Conservation (phyloP, 2,888 invertebrate species). For the Junonia oenone region DNA sequence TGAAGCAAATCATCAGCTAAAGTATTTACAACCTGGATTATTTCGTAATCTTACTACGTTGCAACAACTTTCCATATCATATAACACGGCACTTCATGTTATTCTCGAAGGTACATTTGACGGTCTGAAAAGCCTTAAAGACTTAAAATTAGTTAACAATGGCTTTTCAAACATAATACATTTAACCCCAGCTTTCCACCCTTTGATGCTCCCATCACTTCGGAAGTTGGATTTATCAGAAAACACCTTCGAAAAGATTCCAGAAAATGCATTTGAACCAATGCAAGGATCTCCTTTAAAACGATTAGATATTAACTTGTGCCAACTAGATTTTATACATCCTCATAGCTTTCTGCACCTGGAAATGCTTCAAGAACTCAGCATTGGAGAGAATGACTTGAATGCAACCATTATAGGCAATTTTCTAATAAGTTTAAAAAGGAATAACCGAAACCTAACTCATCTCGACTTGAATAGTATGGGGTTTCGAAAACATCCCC, state of each 20-base stretch:
- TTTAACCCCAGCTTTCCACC: conserved; percentile 61
- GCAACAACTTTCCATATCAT: conserved; percentile 75
- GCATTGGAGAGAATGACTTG: conserved; percentile 77
- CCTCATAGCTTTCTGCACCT: conserved; percentile 69
- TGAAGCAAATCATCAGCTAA: conserved; percentile 77
- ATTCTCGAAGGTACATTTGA: conserved; percentile 68
- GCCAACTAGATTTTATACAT: conserved; percentile 75
- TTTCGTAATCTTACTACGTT: conserved; percentile 71
- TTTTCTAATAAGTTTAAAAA: conserved; percentile 53
- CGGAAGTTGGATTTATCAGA: conserved; percentile 72
- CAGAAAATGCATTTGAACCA: conserved; percentile 58
- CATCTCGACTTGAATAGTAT: conserved; percentile 71
- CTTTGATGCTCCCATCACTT: conserved; percentile 63
- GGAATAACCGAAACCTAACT: conserved; percentile 57
- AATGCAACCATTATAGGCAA: conserved; percentile 59
- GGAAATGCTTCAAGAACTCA: conserved; percentile 58
- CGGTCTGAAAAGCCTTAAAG: conserved; percentile 69
- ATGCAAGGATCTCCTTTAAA: conserved; percentile 64
- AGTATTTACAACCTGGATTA: conserved; percentile 61
- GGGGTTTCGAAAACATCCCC: conserved; percentile 74
- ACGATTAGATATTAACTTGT: conserved; percentile 71
- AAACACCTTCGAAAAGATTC: conserved; percentile 68
- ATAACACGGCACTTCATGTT: conserved; percentile 64
- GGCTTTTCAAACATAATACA: conserved; percentile 67
- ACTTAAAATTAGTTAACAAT: conserved; percentile 76